These are phyloP conservation scores for Anastrepha ludens DNA, from an alignment of 1,140 invertebrate species.

Conservation along the genomic window DNA sequence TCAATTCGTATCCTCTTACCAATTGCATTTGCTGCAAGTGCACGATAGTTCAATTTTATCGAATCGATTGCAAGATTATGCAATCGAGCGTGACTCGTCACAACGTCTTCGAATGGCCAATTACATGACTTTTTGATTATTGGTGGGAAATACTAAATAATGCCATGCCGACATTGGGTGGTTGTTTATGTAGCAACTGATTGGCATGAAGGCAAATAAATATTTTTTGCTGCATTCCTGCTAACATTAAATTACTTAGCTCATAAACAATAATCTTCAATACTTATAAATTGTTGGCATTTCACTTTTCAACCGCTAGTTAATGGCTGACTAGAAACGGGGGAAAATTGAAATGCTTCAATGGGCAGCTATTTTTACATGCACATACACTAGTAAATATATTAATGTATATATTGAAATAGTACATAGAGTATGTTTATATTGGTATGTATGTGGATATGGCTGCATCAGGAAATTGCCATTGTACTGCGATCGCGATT, in stretches of 20 bases:
- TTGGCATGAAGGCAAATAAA: not conserved
- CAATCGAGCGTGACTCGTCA: conserved; percentile 46
- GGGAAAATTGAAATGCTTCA: not conserved
- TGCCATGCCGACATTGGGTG: not conserved
- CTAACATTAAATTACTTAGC: conserved; percentile 10
- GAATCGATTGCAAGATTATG: conserved; percentile 24
- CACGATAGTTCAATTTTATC: conserved; percentile 21
- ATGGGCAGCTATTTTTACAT: not conserved
- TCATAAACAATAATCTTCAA: conserved; percentile 8
- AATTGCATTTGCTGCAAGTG: not conserved
- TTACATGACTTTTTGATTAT: conserved; percentile 11
- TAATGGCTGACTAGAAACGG: not conserved
- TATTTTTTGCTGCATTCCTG: not conserved
- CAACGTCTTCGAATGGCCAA: conserved; percentile 31
- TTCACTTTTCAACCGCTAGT: not conserved
- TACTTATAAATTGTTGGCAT: not conserved
- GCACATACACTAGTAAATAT: not conserved
- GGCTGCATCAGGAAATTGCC: no score
- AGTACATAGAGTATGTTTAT: no score
- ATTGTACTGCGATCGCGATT: not conserved
- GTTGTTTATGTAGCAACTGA: not conserved
- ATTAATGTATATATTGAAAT: no score
- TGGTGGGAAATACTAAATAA: conserved; percentile 5
- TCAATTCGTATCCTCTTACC: not conserved
- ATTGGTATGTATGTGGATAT: no score